These are phyloP conservation scores for Caranx melampygus DNA, from an alignment of 2,113 vertebrate species.

Conservation along the genomic window DNA sequence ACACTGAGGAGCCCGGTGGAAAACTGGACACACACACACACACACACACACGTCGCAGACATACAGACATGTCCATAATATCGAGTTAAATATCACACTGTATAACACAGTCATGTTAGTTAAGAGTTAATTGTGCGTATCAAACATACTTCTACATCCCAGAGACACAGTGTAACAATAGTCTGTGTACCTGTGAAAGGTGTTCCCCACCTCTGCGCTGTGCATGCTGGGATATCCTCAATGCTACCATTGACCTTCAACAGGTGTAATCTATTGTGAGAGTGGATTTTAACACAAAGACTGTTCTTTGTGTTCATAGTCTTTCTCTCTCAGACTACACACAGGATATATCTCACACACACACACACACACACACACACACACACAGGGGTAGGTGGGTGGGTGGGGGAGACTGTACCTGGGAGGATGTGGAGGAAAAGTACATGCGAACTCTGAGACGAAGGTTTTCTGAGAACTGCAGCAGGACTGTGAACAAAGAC, in stretches of 20 bases:
- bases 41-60: not conserved
- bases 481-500: not conserved
- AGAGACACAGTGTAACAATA: not conserved
- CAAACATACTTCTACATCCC: not conserved
- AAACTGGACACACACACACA: slow-evolving; percentile 39
- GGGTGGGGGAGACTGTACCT: slow-evolving; percentile 14
- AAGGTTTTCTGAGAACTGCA: slow-evolving; percentile 20
- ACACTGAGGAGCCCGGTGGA: slow-evolving; percentile 28
- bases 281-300: not conserved
- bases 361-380: too few species aligned
- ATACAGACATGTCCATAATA: slow-evolving; percentile 2
- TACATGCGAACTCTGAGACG: not conserved
- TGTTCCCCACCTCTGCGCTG: not conserved
- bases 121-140: not conserved
- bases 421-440: slow-evolving; percentile 5
- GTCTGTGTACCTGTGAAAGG: not conserved
- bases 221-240: not conserved
- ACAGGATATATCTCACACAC: not conserved
- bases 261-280: not conserved
- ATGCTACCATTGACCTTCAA: not conserved
- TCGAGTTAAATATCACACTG: not conserved
- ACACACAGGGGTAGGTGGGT: not conserved
- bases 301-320: not conserved
- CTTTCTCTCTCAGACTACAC: not conserved
- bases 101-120: not conserved